A percentile compares a stretch with the other conserved stretches of the same genome.
Evolutionary conservation across 2,888 invertebrate genomes (phyloP).

Genomic region (Caradrina clavipalpis): DNA sequence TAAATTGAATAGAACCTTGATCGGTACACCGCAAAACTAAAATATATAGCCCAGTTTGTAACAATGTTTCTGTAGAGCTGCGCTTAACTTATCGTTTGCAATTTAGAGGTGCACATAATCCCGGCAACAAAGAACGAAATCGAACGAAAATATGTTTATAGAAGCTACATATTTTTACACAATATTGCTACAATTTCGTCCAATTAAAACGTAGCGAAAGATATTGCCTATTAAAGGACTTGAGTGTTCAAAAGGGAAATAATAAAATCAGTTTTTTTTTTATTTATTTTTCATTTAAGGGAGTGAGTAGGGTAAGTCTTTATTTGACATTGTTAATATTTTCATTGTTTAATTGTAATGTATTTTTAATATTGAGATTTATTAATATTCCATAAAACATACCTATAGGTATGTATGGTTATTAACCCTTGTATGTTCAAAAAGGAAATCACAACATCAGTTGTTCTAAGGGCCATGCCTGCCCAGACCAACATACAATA

Average conservation of each 20-base stretch:
- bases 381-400: no score
- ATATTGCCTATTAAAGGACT: neutral
- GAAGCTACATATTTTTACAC: neutral
- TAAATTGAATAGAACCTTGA: slow-evolving; percentile 27
- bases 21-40: neutral
- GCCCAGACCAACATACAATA: no score
- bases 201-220: neutral
- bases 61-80: slow-evolving; percentile 24
- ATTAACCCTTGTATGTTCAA: no score
- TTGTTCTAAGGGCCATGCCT: no score
- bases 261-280: no score
- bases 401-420: no score
- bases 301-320: no score
- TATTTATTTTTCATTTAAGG: no score
- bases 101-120: slow-evolving; percentile 34
- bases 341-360: no score
- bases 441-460: no score
- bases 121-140: slow-evolving; percentile 30
- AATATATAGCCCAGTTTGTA: slow-evolving; percentile 28
- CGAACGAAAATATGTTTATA: slow-evolving; percentile 37
- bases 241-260: neutral
- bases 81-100: slow-evolving; percentile 16
- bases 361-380: no score
- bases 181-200: slow-evolving; percentile 1
- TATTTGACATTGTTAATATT: no score